Conservation (phyloP, 23 tunicate genomes). For the Trididemnum nubilum region DNA sequence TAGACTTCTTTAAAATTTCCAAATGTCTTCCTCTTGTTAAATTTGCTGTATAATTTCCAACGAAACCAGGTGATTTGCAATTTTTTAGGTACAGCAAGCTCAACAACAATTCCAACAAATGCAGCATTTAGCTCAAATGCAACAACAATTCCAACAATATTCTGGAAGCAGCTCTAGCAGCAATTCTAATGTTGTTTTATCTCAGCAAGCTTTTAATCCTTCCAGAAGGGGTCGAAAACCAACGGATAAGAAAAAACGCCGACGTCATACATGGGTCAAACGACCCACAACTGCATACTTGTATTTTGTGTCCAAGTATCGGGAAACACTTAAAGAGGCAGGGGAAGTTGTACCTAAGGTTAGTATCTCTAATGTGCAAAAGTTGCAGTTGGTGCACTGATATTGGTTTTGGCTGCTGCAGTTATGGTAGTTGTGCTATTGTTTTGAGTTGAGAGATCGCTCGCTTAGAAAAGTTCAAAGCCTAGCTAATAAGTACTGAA, state of each 20-base stretch:
- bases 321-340: constrained; percentile 94
- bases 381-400: too few relatives aligned
- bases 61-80: too few relatives aligned
- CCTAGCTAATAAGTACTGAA: too few relatives aligned
- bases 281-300: constrained; percentile 98
- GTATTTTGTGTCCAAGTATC: constrained; percentile 97
- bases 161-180: constrained; percentile 13
- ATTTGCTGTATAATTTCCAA: too few relatives aligned
- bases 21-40: too few relatives aligned
- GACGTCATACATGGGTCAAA: constrained; percentile 90
- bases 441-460: too few relatives aligned
- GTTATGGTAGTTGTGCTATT: too few relatives aligned
- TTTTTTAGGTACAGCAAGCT: constrained; percentile 59
- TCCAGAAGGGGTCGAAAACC: constrained; percentile 91
- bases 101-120: constrained; percentile 88
- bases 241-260: constrained; percentile 82
- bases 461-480: too few relatives aligned
- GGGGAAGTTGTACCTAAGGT: constrained; percentile 99
- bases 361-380: too few relatives aligned
- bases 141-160: constrained; percentile 71
- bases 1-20: too few relatives aligned
- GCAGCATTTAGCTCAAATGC: constrained; percentile 90
- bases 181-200: constrained; percentile 22
- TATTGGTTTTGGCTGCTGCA: too few relatives aligned
- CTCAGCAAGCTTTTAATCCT: constrained; percentile 49